These are phyloP conservation scores for Etia nguti DNA, from an alignment of 2,113 vertebrate genomes.

Conservation along the genomic window DNA sequence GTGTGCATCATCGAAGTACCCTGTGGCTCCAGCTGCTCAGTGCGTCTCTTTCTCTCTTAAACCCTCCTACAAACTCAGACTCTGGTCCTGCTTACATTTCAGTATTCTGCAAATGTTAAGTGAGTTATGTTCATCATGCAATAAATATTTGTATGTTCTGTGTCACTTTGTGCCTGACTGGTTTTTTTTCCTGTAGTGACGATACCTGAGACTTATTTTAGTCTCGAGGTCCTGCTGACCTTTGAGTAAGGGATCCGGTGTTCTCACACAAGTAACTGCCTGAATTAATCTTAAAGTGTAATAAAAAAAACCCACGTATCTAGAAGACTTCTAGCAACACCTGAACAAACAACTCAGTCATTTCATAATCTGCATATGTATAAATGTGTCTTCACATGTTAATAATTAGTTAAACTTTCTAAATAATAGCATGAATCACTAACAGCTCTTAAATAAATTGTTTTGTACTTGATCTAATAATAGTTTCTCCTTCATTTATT, in stretches of 20 bases:
- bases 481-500: not conserved
- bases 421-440: not conserved
- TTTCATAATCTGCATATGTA: not conserved
- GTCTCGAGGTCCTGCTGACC: not conserved
- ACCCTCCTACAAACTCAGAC: not conserved
- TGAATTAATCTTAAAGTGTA: not conserved
- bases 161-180: not conserved
- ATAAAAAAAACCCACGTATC: not conserved
- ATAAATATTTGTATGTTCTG: not conserved
- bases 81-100: not conserved
- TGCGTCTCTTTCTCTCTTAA: not conserved
- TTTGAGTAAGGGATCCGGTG: not conserved
- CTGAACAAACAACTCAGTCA: not conserved
- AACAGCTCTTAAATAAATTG: not conserved
- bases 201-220: not conserved
- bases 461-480: not conserved
- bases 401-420: not conserved
- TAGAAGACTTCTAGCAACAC: not conserved
- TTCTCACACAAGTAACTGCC: not conserved
- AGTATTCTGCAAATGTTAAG: not conserved
- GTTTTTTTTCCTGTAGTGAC: not conserved
- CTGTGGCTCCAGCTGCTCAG: not conserved
- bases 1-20: not conserved
- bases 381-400: not conserved
- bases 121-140: not conserved